A percentile compares a stretch with the other conserved stretches of the same genome.
Conservation (phyloP, 2,888 invertebrate genomes). For the Miltochrista miniata region DNA sequence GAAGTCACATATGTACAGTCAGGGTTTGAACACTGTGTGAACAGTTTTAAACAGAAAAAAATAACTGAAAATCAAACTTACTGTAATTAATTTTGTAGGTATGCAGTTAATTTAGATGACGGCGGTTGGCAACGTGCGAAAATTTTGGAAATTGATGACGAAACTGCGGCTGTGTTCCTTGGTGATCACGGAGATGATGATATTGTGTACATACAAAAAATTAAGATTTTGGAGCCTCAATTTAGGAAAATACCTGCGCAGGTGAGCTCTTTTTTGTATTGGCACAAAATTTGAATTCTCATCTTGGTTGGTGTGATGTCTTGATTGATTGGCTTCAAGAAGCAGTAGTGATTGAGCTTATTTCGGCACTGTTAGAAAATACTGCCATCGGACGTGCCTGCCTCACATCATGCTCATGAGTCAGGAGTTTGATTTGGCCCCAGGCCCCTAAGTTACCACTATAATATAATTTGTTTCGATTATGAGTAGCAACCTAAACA, state of each 20-base stretch:
- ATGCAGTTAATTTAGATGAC: conserved; percentile 71
- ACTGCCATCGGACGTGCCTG: no score
- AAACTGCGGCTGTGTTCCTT: conserved; percentile 84
- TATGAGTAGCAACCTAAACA: no score
- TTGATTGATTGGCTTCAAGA: no score
- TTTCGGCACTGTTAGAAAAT: no score
- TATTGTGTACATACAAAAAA: conserved; percentile 73
- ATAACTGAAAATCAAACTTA: no score
- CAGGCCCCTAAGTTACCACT: no score
- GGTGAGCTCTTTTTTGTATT: conserved; percentile 58
- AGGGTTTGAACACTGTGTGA: no score
- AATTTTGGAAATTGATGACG: conserved; percentile 78
- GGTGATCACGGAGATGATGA: conserved; percentile 91
- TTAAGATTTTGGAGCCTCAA: conserved; percentile 85
- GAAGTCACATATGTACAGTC: background rate
- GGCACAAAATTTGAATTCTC: background rate
- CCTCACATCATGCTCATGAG: no score
- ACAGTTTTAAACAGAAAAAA: no score
- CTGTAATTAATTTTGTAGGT: conserved; percentile 48
- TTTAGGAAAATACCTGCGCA: conserved; percentile 88
- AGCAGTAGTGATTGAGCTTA: no score
- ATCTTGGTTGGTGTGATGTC: background rate
- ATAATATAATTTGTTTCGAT: no score
- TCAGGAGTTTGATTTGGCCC: no score
- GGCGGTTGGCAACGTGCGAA: conserved; percentile 83